phyloP scores from a whole-genome alignment of 2,797 vertebrate genomes.

The Sarcoramphus papa region DNA sequence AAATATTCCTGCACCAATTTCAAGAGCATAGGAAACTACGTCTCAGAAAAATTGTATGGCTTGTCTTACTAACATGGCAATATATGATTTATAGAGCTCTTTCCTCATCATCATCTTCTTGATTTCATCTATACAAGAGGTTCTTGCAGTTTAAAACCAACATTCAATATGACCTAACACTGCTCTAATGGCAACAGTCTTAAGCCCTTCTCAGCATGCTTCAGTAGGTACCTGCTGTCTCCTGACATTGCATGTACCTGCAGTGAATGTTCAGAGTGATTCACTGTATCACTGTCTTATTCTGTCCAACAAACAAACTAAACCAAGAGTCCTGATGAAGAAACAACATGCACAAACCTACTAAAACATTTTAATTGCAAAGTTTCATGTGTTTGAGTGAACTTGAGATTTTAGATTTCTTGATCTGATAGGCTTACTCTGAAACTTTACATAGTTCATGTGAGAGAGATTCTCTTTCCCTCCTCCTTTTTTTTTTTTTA shows the following conservation, averaged over 20 bases:
- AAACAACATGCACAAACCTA: background rate
- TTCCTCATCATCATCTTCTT: background rate
- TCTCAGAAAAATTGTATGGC: background rate
- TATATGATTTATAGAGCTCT: background rate
- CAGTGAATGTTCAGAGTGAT: background rate
- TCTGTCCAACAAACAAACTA: background rate
- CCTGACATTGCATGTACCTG: background rate
- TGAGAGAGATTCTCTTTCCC: background rate
- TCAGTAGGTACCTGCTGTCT: background rate
- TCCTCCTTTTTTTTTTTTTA: fast-evolving
- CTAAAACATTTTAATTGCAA: background rate
- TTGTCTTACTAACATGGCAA: background rate
- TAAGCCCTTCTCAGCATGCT: background rate
- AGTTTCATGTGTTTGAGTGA: background rate
- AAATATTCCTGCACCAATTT: background rate
- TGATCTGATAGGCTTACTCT: background rate
- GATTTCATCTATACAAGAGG: background rate
- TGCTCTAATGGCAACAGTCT: background rate
- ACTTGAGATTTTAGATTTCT: background rate
- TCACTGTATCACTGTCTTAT: background rate
- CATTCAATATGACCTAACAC: background rate
- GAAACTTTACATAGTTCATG: background rate
- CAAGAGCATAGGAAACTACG: background rate
- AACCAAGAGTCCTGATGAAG: background rate
- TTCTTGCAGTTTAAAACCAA: background rate